Evolutionary conservation across 1,140 invertebrate species (phyloP).

Genomic region (Eriosoma lanigerum): DNA sequence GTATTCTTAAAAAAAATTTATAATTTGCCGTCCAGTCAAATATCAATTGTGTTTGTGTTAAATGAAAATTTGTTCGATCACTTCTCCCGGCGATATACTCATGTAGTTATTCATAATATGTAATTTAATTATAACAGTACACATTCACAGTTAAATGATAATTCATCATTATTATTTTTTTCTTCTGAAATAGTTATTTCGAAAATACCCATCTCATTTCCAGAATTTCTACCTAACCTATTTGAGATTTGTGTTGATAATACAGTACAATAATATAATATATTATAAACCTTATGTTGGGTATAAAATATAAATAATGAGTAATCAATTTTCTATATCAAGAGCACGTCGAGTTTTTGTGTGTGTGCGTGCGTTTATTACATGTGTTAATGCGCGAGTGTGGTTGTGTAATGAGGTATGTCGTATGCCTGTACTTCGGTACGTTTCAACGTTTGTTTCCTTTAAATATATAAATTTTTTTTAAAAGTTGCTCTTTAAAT

Average conservation of each 20-base stretch:
- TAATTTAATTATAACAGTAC: too few relatives aligned
- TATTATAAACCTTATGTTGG: background rate
- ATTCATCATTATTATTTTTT: too few relatives aligned
- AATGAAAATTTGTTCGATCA: too few relatives aligned
- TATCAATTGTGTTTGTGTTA: too few relatives aligned
- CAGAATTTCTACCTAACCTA: constrained; percentile 35
- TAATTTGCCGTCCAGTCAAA: too few relatives aligned
- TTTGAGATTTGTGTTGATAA: background rate
- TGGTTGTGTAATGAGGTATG: background rate
- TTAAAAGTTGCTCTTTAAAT: background rate
- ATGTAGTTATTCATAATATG: too few relatives aligned
- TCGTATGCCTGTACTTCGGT: background rate
- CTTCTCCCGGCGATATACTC: too few relatives aligned
- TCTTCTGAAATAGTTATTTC: too few relatives aligned
- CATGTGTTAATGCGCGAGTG: background rate
- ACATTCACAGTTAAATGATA: too few relatives aligned
- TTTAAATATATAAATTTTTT: background rate
- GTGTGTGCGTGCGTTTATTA: background rate
- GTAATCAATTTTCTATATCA: constrained; percentile 47
- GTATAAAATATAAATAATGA: constrained; percentile 29
- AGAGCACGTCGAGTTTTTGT: background rate
- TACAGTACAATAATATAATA: background rate
- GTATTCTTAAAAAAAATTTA: too few relatives aligned
- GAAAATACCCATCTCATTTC: background rate
- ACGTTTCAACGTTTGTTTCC: background rate